Base-by-base conservation (phyloP, 2,888 invertebrate species). In the Julus scandinavius region DNA sequence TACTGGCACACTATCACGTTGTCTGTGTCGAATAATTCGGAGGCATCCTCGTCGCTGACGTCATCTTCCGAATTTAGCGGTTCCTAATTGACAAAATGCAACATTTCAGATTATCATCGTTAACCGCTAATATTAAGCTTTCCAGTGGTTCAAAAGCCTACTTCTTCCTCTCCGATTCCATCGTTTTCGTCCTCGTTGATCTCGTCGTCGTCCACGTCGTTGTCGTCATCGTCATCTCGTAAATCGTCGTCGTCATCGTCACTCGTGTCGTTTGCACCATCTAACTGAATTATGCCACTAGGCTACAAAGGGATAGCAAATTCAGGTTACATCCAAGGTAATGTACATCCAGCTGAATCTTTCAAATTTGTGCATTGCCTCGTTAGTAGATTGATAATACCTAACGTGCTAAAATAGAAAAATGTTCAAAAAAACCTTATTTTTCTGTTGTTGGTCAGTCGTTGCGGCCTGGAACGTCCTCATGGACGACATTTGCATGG, bases 1-100 rank as follows among this genome's bases (percentile, higher is more conserved):
- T 99, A 99, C 93, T 99, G 99, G 93, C 99, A 99, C 89, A 99
- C 99, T 89, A 99, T 98, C 89, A 99, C 99, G 94, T 99, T 99
- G 91, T 99, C 99, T 83, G 99, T 98, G 91, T 99, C 99, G 93
- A 99, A 99, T 92, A 99, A 94, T 92, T 99, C 98, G 90, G 96
- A 94, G 0, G 97, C 96, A 89, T 94, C 94, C 91, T 98, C 99
- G 89, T 94, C 94, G 87, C 98, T 98, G 7, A 99, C 98, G 93
- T 99, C 99, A 93, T 99, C 99, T 91, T 96, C 98, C 6, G 98
- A 98, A 93, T 99, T 99, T 0, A 99, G 93, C 0, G 99, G 99
- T 92, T 99, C 98, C 94, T 98, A 90, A 90, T 84, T 90, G 88
- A 89, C 15, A 17, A 38, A 45, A 86, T 38, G 15, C 38, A n/a